Conservation (phyloP, 2,888 invertebrate genomes). For the Eumerus sabulonum region DNA sequence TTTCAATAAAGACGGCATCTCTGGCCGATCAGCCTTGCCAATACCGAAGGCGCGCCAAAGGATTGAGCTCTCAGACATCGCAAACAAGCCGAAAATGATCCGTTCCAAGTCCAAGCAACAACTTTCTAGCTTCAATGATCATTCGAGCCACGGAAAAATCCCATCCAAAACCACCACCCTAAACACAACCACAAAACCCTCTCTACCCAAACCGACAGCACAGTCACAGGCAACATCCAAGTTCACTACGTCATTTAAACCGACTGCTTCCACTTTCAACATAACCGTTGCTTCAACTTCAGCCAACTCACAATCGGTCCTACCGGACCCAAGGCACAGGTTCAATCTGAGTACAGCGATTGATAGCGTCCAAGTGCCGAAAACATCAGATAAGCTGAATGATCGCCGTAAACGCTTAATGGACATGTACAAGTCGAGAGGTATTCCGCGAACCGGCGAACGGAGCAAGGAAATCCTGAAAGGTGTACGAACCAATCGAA, state of each 20-base stretch:
- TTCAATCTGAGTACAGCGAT: constrained; percentile 39
- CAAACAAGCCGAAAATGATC: background rate
- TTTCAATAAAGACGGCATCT: constrained; percentile 24
- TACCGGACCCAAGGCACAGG: constrained; percentile 20
- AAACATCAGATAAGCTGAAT: constrained; percentile 69
- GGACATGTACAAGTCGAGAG: constrained; percentile 75
- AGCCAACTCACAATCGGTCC: background rate
- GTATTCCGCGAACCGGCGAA: constrained; percentile 37
- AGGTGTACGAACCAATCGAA: constrained; percentile 85
- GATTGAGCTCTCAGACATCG: constrained; percentile 38
- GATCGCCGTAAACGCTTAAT: constrained; percentile 74
- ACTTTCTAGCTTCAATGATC: constrained; percentile 20
- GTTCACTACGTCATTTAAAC: background rate
- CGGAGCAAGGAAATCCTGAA: constrained; percentile 78
- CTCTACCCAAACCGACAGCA: background rate
- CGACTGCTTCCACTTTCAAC: background rate
- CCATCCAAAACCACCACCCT: constrained; percentile 9
- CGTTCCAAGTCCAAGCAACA: constrained; percentile 43
- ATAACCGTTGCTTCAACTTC: background rate
- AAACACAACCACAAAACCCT: constrained; percentile 8
- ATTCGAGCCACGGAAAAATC: constrained; percentile 7
- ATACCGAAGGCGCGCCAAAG: constrained; percentile 45
- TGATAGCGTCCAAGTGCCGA: constrained; percentile 6
- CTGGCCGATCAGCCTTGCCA: constrained; percentile 65
- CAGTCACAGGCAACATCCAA: background rate